phyloP scores from a whole-genome alignment of 2,113 vertebrate genomes.

The Ancistrus triradiatus region DNA sequence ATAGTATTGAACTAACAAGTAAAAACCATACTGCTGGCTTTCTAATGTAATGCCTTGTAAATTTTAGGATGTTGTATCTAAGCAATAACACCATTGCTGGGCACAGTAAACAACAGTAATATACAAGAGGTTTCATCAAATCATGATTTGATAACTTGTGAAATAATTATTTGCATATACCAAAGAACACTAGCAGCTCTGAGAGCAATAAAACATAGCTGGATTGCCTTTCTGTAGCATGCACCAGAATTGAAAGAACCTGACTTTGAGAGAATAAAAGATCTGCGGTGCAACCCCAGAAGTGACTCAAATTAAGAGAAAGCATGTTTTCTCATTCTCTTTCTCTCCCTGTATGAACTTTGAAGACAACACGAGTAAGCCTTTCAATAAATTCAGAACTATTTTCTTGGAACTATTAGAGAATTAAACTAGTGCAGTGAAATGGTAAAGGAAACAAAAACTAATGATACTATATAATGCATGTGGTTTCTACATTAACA shows the following conservation, averaged over 20 bases:
- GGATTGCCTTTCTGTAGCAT: not conserved
- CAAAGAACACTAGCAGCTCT: too few species aligned
- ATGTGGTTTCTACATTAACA: too few species aligned
- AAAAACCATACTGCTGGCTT: too few species aligned
- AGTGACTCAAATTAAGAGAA: not conserved
- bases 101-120: too few species aligned
- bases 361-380: slow-evolving; percentile 4
- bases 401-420: slow-evolving; percentile 29
- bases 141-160: too few species aligned
- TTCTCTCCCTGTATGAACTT: not conserved
- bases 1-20: not conserved
- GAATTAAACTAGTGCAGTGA: slow-evolving; percentile 17
- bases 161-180: too few species aligned
- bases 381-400: slow-evolving; percentile 28
- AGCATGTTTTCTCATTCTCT: not conserved
- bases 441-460: slow-evolving; percentile 21
- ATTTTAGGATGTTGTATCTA: too few species aligned
- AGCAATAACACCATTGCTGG: too few species aligned
- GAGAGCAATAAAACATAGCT: not conserved
- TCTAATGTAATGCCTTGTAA: too few species aligned
- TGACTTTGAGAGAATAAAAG: not conserved
- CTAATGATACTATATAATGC: slow-evolving; percentile 19
- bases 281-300: not conserved
- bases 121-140: too few species aligned
- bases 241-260: slow-evolving; percentile 1